Base-by-base conservation (phyloP, 2,888 invertebrate species). In the Ennomos erosarius region DNA sequence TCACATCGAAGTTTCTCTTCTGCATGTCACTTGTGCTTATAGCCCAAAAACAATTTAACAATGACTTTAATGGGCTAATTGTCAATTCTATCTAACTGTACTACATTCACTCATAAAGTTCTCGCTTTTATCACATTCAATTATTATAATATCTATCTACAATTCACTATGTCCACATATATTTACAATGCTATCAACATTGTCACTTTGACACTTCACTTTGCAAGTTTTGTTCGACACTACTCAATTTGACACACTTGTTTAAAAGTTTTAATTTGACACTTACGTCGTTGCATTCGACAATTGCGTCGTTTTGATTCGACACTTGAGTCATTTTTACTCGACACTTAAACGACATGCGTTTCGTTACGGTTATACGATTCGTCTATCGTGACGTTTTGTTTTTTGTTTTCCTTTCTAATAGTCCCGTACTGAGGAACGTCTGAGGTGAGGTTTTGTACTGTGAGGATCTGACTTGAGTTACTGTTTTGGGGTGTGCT, bases 391-490 rank as follows among this genome's bases (percentile, higher is more conserved):
- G 92, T 93, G 34, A 92, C 92, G 65, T 92, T 93, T 74, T 92
- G 92, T 79, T 92, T 92, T 69, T 60, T 60, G n/a, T 85, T 87
- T 64, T 93, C 93, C 73, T 92, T 92, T 62, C 90, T 85, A 34
- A 93, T 92, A 0, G 93, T 93, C n/a, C 92, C 93, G 75, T 93
- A 93, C 40, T 92, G 92, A 0, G 93, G 93, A n/a, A 89, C 87
- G 67, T 92, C 91, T 0, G 87, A 84, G 0, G 92, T 87, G 10
- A 93, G 79, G 70, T 93, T 93, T 67, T 94, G 94, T 36, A 94
- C 93, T 62, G 94, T 94, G 1, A 94, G 86, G 65, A 94, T 94
- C 78, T 94, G 94, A 72, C 82, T 88, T 13, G 90, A 87, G 75
- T 85, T 84, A 57, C 76, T 87, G 65, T 67, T 89, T 68, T 84